Evolutionary conservation across 1,140 invertebrate genomes (phyloP).

Genomic region (Drosophila kurseongensis): DNA sequence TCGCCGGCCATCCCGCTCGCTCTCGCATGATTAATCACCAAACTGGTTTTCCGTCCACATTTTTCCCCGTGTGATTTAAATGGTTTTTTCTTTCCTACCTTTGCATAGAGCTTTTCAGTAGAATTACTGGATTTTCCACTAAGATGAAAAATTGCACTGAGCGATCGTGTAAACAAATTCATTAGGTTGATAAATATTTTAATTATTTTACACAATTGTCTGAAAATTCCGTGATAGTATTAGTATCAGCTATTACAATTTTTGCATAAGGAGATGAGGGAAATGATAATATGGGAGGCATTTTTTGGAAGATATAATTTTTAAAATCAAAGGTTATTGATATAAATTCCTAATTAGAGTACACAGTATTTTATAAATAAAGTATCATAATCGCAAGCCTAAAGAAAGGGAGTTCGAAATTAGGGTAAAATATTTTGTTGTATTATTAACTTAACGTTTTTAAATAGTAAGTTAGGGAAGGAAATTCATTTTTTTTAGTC

Average conservation of each 20-base stretch:
- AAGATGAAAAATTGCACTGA: constrained; percentile 75
- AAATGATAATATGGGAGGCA: too few species aligned
- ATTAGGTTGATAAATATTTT: constrained; percentile 78
- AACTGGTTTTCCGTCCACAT: constrained; percentile 69
- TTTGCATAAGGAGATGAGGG: too few species aligned
- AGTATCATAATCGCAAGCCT: too few species aligned
- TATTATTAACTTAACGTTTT: too few species aligned
- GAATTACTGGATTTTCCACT: constrained; percentile 70
- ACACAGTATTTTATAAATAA: too few species aligned
- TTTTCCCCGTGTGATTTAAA: constrained; percentile 77
- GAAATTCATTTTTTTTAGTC: too few species aligned
- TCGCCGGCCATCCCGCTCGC: constrained; percentile 48
- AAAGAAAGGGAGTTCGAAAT: too few species aligned
- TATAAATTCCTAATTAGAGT: too few species aligned
- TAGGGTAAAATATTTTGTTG: too few species aligned
- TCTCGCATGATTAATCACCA: constrained; percentile 31
- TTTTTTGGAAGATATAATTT: too few species aligned
- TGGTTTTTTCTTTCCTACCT: constrained; percentile 51
- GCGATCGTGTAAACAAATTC: constrained; percentile 82
- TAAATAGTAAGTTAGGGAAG: too few species aligned
- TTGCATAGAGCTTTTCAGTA: constrained; percentile 41
- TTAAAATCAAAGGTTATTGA: too few species aligned
- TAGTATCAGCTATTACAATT: not conserved
- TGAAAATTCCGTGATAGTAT: constrained; percentile 19
- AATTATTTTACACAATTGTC: constrained; percentile 70